These are phyloP conservation scores for Theristicus caerulescens DNA, from an alignment of 2,113 vertebrate species.

Conservation along the genomic window DNA sequence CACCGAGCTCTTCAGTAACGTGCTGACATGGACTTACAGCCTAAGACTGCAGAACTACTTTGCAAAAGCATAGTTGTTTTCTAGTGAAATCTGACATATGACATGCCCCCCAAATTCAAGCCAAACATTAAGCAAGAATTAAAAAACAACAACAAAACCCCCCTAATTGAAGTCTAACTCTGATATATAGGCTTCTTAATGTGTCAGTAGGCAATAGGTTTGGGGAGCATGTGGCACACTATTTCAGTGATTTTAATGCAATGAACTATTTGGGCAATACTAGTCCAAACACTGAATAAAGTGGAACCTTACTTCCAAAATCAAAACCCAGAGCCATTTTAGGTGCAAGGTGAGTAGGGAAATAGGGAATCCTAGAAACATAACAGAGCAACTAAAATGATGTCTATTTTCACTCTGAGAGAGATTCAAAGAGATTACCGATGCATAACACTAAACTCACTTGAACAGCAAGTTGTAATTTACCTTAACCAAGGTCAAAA, in stretches of 20 bases:
- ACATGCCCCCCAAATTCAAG: not conserved
- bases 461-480: not conserved
- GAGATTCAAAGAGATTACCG: not conserved
- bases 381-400: not conserved
- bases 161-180: not conserved
- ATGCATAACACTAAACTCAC: not conserved
- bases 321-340: not conserved
- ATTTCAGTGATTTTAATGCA: not conserved
- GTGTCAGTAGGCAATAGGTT: not conserved
- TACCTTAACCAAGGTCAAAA: not conserved
- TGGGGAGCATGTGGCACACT: not conserved
- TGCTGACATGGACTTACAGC: not conserved
- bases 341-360: not conserved
- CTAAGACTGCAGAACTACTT: not conserved
- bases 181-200: not conserved
- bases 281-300: not conserved
- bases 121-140: not conserved
- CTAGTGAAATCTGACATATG: not conserved
- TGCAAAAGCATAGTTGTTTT: not conserved
- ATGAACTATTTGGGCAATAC: not conserved
- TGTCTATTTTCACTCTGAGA: not conserved
- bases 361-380: not conserved
- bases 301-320: not conserved
- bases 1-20: not conserved
- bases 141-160: not conserved